phyloP scores from a whole-genome alignment of 37 sponge, comb jelly and placozoan species.

The Diacarnus erythraeanus region DNA sequence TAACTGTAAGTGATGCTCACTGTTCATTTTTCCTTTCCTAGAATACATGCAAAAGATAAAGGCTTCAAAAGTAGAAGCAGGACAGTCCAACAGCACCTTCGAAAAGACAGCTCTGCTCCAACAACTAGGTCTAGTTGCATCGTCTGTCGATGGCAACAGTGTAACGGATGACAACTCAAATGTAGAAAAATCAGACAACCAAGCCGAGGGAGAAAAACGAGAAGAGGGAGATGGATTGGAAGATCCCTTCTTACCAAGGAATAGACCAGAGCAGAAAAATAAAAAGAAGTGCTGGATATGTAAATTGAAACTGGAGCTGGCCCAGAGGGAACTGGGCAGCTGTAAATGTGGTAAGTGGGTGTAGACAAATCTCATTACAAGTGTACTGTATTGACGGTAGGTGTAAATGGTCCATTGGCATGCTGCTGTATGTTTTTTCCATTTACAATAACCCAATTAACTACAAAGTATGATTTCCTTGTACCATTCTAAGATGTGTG shows the following conservation, averaged over 20 bases:
- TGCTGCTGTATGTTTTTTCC: too few relatives aligned
- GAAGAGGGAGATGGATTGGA: background rate
- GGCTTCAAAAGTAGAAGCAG: background rate
- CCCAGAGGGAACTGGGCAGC: conserved; percentile 66
- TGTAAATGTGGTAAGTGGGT: conserved; percentile 78
- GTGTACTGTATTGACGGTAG: background rate
- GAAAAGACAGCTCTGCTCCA: background rate
- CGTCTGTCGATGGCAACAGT: background rate
- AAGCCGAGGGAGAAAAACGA: conserved; percentile 9
- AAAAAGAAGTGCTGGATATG: conserved; percentile 79
- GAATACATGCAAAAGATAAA: conserved; percentile 13
- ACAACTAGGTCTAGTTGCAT: conserved; percentile 3
- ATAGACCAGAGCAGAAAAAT: conserved; percentile 70
- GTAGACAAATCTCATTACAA: too few relatives aligned
- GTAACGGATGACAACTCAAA: background rate
- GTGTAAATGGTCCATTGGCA: too few relatives aligned
- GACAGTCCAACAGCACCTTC: background rate
- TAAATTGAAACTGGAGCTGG: conserved; percentile 69
- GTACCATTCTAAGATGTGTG: too few relatives aligned
- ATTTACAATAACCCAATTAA: too few relatives aligned
- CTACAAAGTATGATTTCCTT: too few relatives aligned
- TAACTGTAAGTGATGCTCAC: too few relatives aligned
- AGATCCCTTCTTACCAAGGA: conserved; percentile 15
- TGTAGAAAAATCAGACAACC: conserved; percentile 1
- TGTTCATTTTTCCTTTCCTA: too few relatives aligned